Percentiles rank a stretch among this genome's conserved stretches.
phyloP scores from a whole-genome alignment of 1,140 invertebrate genomes.

The Yoshiicerus persimilis region DNA sequence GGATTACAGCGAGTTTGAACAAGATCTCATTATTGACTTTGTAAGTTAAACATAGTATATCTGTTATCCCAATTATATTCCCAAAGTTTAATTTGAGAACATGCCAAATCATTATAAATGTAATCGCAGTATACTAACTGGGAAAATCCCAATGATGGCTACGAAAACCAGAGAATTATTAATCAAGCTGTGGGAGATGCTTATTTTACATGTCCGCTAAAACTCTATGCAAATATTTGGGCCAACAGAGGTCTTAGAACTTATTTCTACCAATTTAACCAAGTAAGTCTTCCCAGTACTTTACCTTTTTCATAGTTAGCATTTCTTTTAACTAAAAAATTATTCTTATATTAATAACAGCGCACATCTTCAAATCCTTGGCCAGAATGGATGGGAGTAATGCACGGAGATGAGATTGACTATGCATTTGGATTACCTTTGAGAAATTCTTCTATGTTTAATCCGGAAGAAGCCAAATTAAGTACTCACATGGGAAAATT shows the following conservation, averaged over 20 bases:
- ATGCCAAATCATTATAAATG: constrained; percentile 58
- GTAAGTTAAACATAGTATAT: constrained; percentile 57
- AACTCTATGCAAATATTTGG: constrained; percentile 80
- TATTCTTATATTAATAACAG: constrained; percentile 58
- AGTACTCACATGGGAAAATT: constrained; percentile 80
- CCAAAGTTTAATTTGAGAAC: constrained; percentile 66
- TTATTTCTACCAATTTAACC: constrained; percentile 91
- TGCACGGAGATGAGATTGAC: constrained; percentile 95
- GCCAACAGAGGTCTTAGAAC: constrained; percentile 77
- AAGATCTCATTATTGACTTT: constrained; percentile 86
- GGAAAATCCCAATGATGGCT: constrained; percentile 78
- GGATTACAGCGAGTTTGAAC: constrained; percentile 75
- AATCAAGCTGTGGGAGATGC: constrained; percentile 87
- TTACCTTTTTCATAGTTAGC: neutral
- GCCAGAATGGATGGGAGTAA: constrained; percentile 96
- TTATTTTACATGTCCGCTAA: constrained; percentile 89
- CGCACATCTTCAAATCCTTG: constrained; percentile 83
- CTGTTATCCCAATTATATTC: neutral
- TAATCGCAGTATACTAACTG: constrained; percentile 87
- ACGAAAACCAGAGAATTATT: constrained; percentile 78
- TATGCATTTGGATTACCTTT: constrained; percentile 92
- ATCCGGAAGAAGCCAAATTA: constrained; percentile 75
- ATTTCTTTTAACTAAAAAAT: too few relatives aligned
- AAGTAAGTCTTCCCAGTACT: constrained; percentile 65
- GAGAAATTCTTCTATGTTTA: constrained; percentile 75